Conservation (phyloP, 2,797 vertebrate genomes). For the Xyrichtys novacula region DNA sequence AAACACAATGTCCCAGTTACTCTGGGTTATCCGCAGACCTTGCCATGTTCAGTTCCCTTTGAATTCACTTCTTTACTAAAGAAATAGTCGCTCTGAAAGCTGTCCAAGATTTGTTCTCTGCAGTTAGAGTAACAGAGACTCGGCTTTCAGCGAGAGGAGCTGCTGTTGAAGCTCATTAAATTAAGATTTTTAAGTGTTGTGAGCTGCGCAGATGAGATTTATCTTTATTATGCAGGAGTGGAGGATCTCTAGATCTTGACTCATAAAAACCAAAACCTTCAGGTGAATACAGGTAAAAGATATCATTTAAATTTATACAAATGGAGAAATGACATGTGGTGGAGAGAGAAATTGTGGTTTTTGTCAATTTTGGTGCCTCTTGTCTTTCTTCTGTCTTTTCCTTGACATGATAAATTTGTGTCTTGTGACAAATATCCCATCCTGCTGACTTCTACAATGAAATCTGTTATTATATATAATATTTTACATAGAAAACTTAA, state of each 20-base stretch:
- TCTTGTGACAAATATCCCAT: too few species aligned
- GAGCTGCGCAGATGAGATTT: neutral
- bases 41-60: conserved; percentile 19
- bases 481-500: too few species aligned
- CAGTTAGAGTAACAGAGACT: neutral
- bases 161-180: neutral
- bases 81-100: conserved; percentile 1
- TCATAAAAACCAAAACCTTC: neutral
- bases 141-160: neutral
- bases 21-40: conserved; percentile 41
- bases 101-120: neutral
- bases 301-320: too few species aligned
- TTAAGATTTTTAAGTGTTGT: neutral
- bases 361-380: too few species aligned
- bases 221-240: neutral
- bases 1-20: conserved; percentile 25
- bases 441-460: too few species aligned
- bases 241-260: neutral
- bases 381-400: too few species aligned
- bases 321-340: too few species aligned
- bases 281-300: too few species aligned
- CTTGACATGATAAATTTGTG: too few species aligned
- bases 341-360: too few species aligned
- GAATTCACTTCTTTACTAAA: conserved; percentile 26
- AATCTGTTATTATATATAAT: too few species aligned